A percentile compares a stretch with the other conserved stretches of the same genome.
Evolutionary conservation across 2,113 vertebrate genomes (phyloP).

Genomic region (Daboia siamensis): DNA sequence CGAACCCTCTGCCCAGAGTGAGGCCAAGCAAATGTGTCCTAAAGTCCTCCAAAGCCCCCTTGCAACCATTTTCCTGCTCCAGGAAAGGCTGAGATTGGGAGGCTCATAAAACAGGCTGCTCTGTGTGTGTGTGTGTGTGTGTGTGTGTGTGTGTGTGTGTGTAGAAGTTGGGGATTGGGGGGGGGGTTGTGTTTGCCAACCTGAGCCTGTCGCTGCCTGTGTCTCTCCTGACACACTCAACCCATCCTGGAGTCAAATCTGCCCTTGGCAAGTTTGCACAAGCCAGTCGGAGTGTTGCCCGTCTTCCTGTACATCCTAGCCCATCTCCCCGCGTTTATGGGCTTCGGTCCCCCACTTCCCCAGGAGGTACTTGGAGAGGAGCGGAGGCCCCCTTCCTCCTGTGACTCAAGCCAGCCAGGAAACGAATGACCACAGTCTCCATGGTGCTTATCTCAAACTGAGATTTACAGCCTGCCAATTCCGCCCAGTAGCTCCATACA

Average conservation of each 20-base stretch:
- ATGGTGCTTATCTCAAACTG: neutral
- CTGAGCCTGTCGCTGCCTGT: neutral
- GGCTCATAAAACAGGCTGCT: neutral
- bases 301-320: neutral
- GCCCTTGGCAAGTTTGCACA: neutral
- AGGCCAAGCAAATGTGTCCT: neutral
- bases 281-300: neutral
- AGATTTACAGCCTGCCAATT: neutral
- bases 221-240: neutral
- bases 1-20: neutral
- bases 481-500: neutral
- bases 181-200: neutral
- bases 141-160: too few species aligned
- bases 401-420: too few species aligned
- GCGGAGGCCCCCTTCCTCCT: neutral
- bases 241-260: neutral
- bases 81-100: neutral
- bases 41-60: neutral
- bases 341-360: neutral
- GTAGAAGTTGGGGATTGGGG: neutral
- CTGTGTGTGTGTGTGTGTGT: too few species aligned
- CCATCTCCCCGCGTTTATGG: neutral
- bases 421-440: neutral
- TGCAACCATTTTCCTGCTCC: neutral
- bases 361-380: neutral